Percentiles rank a stretch among this genome's conserved stretches.
Conservation (phyloP, 2,888 invertebrate genomes). For the Leistus spinibarbis region DNA sequence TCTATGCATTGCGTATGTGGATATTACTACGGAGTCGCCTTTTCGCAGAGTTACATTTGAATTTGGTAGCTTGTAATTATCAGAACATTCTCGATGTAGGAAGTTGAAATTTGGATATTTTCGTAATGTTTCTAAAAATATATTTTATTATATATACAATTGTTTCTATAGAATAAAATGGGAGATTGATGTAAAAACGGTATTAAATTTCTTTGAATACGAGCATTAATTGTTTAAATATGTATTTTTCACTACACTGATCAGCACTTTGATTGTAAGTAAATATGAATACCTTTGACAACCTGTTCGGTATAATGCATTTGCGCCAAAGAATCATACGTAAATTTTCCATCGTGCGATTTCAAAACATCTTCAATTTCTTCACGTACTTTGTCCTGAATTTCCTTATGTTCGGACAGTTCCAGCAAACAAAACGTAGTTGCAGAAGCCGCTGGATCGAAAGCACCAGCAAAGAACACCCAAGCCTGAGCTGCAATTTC, state of each 20-base stretch:
- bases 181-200: no score
- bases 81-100: conserved; percentile 25
- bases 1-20: conserved; percentile 25
- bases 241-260: no score
- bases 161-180: no score
- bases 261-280: no score
- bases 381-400: conserved; percentile 21
- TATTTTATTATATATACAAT: no score
- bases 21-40: conserved; percentile 25
- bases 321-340: conserved; percentile 17
- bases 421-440: conserved; percentile 21
- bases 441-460: conserved; percentile 20
- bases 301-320: conserved; percentile 21
- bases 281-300: conserved; percentile 24
- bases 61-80: conserved; percentile 30
- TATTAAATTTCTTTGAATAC: no score
- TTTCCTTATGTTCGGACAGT: conserved; percentile 16
- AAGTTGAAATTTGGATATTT: conserved; percentile 28
- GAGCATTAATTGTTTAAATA: no score
- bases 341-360: conserved; percentile 17
- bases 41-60: conserved; percentile 21
- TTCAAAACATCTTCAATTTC: conserved; percentile 14
- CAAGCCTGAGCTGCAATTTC: conserved; percentile 27
- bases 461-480: conserved; percentile 30
- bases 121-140: conserved; percentile 32